Base-by-base conservation (phyloP, 2,113 vertebrate species). In the Trinectes maculatus region DNA sequence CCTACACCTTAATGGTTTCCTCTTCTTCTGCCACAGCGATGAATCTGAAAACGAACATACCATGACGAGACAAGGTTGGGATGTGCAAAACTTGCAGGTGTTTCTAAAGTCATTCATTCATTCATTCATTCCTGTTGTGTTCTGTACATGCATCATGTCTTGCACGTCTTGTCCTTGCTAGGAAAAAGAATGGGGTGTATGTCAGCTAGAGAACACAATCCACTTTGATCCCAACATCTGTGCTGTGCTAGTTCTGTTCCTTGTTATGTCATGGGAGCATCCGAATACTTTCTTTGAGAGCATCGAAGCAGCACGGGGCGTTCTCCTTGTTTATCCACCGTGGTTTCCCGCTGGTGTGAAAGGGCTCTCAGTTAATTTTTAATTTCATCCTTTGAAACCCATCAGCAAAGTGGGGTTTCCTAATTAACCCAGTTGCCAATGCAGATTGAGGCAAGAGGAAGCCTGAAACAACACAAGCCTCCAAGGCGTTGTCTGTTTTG, bases 361-460 rank as follows among this genome's bases (percentile, higher is more conserved):
- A 77, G 57, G 58, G 24, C 74, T 76, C 74, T 51, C 44, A 13
- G 68, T 89, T 77, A 83, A 89, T 89, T 84, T 90, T 89, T 86
- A 71, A 89, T 92, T 85, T 87, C 86, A 85, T 79, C 80, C 85
- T 90, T 92, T 92, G 87, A 92, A 93, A 91, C 74, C 68, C 83
- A 80, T 84, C 83, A 64, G 65, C 61, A 84, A 89, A 90, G 82
- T 91, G 67, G n/a, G 83, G 74, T 89, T 87, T 83, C 69, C 74
- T 90, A 86, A 90, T 92, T 90, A 88, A 87, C 80, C 83, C 86
- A 67, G 57, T 83, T 93, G 85, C 77, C 62, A 89, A 88, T 88
- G 85, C 87, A 87, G 81, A 90, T 79, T 57, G 71, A 80, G 77
- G 62, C 53, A 54, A 72, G 80, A 78, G 63, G 63, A 51, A 29